Evolutionary conservation across 2,797 vertebrate genomes (phyloP), one percentile per base, ranked within the genome.

Genomic region (Artibeus lituratus): DNA sequence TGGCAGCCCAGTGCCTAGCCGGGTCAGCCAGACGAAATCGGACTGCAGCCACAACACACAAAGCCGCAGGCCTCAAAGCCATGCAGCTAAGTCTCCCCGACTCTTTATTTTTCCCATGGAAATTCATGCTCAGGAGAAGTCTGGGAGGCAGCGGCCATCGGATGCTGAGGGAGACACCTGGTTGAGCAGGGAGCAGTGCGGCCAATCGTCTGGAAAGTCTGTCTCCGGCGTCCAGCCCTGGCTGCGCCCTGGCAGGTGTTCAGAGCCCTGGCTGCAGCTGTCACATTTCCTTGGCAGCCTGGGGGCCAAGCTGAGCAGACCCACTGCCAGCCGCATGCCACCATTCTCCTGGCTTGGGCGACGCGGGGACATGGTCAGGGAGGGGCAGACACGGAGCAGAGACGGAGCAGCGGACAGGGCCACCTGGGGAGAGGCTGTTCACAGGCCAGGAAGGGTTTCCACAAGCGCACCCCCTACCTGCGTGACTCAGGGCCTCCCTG

Each of bases 191-290:
- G 59, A 90, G 53, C 9, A 5, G 81, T 5, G 5, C 1, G 1
- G 84, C 82, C 91, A 51, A 39, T 24, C 8, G 49, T 95, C 95
- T 94, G 94, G 94, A 97, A 97, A 97, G 29, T 87, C 81, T 35
- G 81, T 85, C 90, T 86, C 91, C 2, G 2, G 90, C 39, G 4
- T 85, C 94, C 81, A 78, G 69, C 78, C 47, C 90, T n/a, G 84
- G 87, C 95, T 76, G 51, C 0, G 1, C 47, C 76, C 82, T 95
- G 86, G 82, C 19, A 2, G 88, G 12, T 10, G 18, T 55, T 94
- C 95, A 85, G 80, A 72, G 53, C 39, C 69, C 85, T 42, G 37
- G 95, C 91, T 53, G 67, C 16, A 1, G 82, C 15, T 16, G 82
- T 76, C 80, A 59, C 91, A 73, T 81, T 97, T 83, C 94, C 89